Evolutionary conservation across 2,113 vertebrate genomes (phyloP).

Genomic region (Sclerurus mexicanus): DNA sequence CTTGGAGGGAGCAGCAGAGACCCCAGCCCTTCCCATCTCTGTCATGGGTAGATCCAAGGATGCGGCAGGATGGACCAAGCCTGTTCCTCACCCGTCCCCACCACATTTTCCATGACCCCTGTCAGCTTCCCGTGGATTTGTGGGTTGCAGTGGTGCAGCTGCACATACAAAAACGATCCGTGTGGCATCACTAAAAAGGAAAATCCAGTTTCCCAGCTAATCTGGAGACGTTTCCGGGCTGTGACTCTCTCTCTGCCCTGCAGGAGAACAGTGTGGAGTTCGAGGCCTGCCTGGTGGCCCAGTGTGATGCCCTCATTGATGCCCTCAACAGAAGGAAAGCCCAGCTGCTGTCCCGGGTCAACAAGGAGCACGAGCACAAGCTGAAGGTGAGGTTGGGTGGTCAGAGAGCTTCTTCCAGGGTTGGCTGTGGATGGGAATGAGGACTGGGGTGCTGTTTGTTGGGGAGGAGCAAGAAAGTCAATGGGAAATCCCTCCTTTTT

Average conservation of each 20-base stretch:
- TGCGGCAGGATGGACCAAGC: background rate
- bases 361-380: constrained; percentile 98
- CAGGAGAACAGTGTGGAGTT: constrained; percentile 99
- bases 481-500: background rate
- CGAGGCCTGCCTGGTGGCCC: constrained; percentile 95
- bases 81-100: background rate
- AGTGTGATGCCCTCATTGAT: constrained; percentile 97
- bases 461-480: background rate
- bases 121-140: background rate
- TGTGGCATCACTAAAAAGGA: too few relatives aligned
- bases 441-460: background rate
- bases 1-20: background rate
- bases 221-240: accelerated
- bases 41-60: background rate
- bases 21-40: background rate
- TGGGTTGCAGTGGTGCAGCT: background rate
- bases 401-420: background rate
- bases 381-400: constrained; percentile 80
- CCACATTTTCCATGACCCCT: background rate
- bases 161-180: accelerated
- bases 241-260: background rate
- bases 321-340: constrained; percentile 95
- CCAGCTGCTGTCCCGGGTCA: constrained; percentile 91
- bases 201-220: background rate
- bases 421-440: accelerated